Evolutionary conservation across 2,113 vertebrate genomes (phyloP), one percentile per base, ranked within the genome.

Genomic region (Arenaria interpres): DNA sequence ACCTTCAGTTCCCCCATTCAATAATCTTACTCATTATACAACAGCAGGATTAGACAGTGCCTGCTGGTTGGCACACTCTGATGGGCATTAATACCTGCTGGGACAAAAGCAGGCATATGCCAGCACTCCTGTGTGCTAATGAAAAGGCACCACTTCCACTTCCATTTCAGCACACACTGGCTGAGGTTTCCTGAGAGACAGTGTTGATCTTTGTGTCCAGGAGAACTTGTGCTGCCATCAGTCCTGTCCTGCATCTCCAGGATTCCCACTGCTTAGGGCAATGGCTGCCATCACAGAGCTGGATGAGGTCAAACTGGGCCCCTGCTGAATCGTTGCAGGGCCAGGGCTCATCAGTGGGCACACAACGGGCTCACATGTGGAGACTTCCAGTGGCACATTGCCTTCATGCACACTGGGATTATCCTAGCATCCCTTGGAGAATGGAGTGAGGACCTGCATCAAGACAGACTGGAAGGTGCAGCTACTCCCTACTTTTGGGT

Each of bases 1-100:
- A 93, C 71, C 78, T 96, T 89, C 67, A 78, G 39, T 88, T 96
- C 71, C 76, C 39, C 37, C 78, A 78, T 62, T 96, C 90, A 96
- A 85, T 95, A 93, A 96, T 84, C 96, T 89, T 88, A 81, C 85
- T 96, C 82, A 93, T 94, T 95, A 89, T 45, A 90, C 91, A 97
- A 91, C 63, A 85, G 51, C 24, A 90, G 91, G 94, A 96, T 97
- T 97, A 97, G 95, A 90, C 81, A 96, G 59, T 92, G 67, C 85
- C 92, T 96, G 83, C 94, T 96, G 91, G 80, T 56, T 97, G 96
- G 93, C 96, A 95, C 1, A 14, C 88, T 96, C 87, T 80, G 77
- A 89, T 89, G 88, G 96, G 85, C 94, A 88, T 93, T 97, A 96
- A 89, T 95, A 97, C 88, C 93, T 95, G 88, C 85, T 95, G 96